Percentiles rank a stretch among this genome's conserved stretches.
Conservation (phyloP, 2,113 vertebrate genomes). For the Melierax canorus region DNA sequence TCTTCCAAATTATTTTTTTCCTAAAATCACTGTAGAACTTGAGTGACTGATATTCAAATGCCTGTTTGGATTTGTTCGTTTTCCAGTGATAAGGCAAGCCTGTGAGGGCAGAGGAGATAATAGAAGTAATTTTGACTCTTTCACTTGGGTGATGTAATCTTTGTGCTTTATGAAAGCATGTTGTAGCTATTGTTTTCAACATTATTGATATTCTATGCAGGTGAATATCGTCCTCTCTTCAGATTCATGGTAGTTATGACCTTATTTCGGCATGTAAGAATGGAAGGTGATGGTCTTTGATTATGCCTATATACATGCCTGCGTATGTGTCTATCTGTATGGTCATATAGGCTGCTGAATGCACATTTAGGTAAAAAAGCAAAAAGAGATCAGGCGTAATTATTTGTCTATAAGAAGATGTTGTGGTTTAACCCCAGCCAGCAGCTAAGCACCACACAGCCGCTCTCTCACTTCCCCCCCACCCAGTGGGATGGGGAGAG, state of each 20-base stretch:
- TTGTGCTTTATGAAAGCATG: background rate
- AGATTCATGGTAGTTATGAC: background rate
- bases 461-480: too few species aligned
- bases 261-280: background rate
- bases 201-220: background rate
- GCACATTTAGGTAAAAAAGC: background rate
- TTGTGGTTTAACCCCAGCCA: too few species aligned
- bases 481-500: too few species aligned
- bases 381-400: background rate
- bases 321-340: background rate
- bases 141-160: background rate
- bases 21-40: background rate
- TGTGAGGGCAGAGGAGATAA: background rate
- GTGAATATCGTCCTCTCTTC: background rate
- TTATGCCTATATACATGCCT: background rate
- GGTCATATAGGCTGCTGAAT: background rate
- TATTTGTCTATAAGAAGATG: background rate
- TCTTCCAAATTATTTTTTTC: background rate
- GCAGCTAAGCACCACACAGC: too few species aligned
- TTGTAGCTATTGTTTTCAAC: background rate
- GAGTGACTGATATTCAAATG: background rate
- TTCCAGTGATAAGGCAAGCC: background rate
- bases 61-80: background rate
- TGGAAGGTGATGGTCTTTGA: background rate
- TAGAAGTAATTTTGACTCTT: background rate